phyloP scores from a whole-genome alignment of 2,888 invertebrate genomes.

The Ophion ellenae region DNA sequence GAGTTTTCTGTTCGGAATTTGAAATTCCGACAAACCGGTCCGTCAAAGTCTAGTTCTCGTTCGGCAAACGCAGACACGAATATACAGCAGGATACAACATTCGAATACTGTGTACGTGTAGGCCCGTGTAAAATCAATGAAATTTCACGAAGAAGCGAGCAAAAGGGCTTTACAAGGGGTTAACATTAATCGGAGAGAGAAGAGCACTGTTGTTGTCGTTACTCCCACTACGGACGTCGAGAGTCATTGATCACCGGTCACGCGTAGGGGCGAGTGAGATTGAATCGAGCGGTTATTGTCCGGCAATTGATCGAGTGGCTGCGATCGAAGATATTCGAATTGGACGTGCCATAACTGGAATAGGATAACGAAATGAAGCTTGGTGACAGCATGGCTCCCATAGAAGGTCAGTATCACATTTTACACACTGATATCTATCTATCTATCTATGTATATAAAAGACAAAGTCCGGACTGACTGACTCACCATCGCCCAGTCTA shows the following conservation, averaged over 20 bases:
- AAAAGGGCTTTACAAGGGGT: slow-evolving; percentile 39
- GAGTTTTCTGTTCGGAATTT: background rate
- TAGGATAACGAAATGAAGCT: slow-evolving; percentile 76
- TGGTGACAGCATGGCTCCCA: slow-evolving; percentile 78
- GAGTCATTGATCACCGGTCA: slow-evolving; percentile 21
- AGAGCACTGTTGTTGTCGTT: slow-evolving; percentile 16
- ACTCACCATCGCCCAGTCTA: no score
- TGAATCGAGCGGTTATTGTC: slow-evolving; percentile 40
- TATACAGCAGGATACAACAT: background rate
- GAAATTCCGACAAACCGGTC: no score
- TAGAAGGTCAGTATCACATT: slow-evolving; percentile 75
- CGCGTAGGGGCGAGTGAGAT: slow-evolving; percentile 50
- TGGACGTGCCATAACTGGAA: slow-evolving; percentile 56
- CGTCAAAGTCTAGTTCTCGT: background rate
- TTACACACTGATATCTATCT: no score
- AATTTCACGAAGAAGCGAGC: slow-evolving; percentile 48
- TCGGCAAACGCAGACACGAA: background rate
- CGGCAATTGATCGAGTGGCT: slow-evolving; percentile 57
- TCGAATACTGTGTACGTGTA: background rate
- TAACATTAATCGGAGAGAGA: slow-evolving; percentile 38
- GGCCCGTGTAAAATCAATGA: slow-evolving; percentile 35
- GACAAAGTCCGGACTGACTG: no score
- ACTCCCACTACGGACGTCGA: slow-evolving; percentile 9
- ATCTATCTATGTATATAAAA: no score
- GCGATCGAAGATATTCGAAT: slow-evolving; percentile 60